phyloP scores from a whole-genome alignment of 2,113 vertebrate genomes.

The Lophotis ruficrista region DNA sequence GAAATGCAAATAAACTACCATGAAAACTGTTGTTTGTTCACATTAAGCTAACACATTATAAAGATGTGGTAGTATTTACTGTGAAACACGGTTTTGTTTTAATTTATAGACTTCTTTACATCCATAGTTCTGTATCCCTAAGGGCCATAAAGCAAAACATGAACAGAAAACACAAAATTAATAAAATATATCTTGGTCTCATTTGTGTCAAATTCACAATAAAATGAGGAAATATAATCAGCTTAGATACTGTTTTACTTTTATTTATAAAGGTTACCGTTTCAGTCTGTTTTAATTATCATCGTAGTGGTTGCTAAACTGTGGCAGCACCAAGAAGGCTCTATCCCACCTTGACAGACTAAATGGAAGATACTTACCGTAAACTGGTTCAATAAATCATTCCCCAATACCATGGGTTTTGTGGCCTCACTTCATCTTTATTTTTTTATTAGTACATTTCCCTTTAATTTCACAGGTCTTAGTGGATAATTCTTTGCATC shows the following conservation, averaged over 20 bases:
- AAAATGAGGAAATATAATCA: slow-evolving; percentile 65
- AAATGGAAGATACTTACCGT: neutral
- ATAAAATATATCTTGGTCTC: slow-evolving; percentile 61
- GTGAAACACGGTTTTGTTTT: slow-evolving; percentile 42
- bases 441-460: neutral
- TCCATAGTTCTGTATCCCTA: slow-evolving; percentile 16
- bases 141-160: slow-evolving; percentile 57
- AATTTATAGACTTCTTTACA: slow-evolving; percentile 68
- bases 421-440: neutral
- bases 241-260: slow-evolving; percentile 23
- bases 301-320: slow-evolving; percentile 37
- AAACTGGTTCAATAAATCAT: neutral
- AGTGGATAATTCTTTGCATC: neutral
- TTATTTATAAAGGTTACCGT: slow-evolving; percentile 69
- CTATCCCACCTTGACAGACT: neutral
- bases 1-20: slow-evolving; percentile 12
- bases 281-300: slow-evolving; percentile 64
- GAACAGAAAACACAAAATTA: slow-evolving; percentile 50
- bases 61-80: slow-evolving; percentile 31
- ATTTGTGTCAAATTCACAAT: slow-evolving; percentile 71
- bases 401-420: neutral
- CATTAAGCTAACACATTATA: slow-evolving; percentile 41
- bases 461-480: neutral
- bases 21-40: slow-evolving; percentile 31
- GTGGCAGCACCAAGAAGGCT: neutral